phyloP scores from a whole-genome alignment of 1,140 invertebrate genomes.

The Nixonia krombeini region DNA sequence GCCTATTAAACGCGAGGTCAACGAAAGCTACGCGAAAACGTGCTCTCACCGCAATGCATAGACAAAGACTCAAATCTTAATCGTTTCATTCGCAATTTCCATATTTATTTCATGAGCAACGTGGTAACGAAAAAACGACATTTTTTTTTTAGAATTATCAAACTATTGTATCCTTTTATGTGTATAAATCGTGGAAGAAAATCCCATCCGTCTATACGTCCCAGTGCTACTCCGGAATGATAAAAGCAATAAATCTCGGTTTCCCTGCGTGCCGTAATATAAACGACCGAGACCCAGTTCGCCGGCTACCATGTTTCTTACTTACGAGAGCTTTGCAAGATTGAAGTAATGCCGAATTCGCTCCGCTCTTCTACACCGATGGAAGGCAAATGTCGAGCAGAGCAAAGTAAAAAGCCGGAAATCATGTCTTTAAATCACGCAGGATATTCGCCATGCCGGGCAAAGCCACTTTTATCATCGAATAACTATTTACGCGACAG shows the following conservation, averaged over 20 bases:
- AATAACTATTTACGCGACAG: not conserved
- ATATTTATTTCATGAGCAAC: too few relatives aligned
- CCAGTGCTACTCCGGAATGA: not conserved
- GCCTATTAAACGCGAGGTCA: too few relatives aligned
- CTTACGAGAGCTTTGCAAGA: not conserved
- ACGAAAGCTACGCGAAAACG: too few relatives aligned
- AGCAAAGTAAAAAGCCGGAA: not conserved
- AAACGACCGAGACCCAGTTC: slow-evolving; percentile 13
- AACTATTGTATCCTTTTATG: too few relatives aligned
- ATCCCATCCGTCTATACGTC: not conserved
- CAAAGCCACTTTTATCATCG: not conserved
- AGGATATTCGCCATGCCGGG: too few relatives aligned
- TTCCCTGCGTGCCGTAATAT: slow-evolving; percentile 2
- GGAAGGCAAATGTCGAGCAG: not conserved
- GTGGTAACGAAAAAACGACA: too few relatives aligned
- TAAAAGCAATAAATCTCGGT: not conserved
- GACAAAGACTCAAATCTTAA: too few relatives aligned
- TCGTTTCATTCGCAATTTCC: too few relatives aligned
- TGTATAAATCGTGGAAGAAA: too few relatives aligned
- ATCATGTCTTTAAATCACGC: not conserved
- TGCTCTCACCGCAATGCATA: too few relatives aligned
- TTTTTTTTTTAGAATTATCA: too few relatives aligned
- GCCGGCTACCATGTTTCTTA: not conserved
- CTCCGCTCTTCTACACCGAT: too few relatives aligned
- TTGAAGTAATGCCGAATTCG: not conserved